Base-by-base conservation (phyloP, 2,113 vertebrate genomes). In the Ascaphus truei region DNA sequence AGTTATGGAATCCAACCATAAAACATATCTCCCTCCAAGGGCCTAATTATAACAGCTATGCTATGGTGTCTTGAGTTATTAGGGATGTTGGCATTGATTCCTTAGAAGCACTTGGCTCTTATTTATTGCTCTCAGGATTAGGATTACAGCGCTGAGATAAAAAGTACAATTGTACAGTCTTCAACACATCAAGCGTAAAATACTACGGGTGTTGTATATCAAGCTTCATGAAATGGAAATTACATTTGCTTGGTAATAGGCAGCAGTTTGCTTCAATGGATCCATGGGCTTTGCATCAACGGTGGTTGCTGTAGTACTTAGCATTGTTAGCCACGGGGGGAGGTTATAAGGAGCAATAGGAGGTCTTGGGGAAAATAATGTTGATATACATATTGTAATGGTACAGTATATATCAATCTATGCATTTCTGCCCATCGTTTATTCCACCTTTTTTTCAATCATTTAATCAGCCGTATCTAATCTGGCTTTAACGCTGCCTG, bases 91-190 rank as follows among this genome's bases (percentile, higher is more conserved):
- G 41, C 55, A 69, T 69, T 60, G 66, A 69, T 69, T 60, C 53
- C 18, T 20, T 20, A 18, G 27, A 22, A 58, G n/a, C 41, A 36
- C 43, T 59, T 39, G 30, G 15, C 20, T 36, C 30, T 69, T 59
- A 69, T 69, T 69, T 69, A 69, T 60, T 37, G 43, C 55, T 50
- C 66, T 69, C 66, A 60, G 55, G 55, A 68, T 68, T 68, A 68
- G 65, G 65, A 69, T 69, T 69, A 59, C 55, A 69, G 60, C 36
- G 12, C 23, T 13, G 29, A 59, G 43, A 69, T 69, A 69, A 69
- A 68, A 60, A 25, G 12, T 41, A 59, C 26, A 53, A 53, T 59
- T 45, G 65, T 20, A 31, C 20, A 68, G 48, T 39, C 10, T 39
- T 30, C 27, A 39, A 16, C 52, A 67, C 16, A 12, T 51, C 23